phyloP scores from a whole-genome alignment of 2,888 invertebrate species.

The Dolichopus griseipennis region DNA sequence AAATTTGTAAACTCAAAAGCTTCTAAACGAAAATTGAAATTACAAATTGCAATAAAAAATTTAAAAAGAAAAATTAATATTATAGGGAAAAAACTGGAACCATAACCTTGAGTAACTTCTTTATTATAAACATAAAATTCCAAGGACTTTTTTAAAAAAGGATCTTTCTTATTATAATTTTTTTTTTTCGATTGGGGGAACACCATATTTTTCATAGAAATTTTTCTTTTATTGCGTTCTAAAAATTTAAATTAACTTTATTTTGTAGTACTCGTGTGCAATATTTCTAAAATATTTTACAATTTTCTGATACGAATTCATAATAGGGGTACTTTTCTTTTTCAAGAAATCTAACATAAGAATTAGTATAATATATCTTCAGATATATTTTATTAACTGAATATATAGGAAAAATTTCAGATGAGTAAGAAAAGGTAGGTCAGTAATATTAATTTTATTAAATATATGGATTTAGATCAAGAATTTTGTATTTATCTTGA shows the following conservation, averaged over 20 bases:
- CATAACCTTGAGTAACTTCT: conserved; percentile 8
- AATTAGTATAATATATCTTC: too few relatives aligned
- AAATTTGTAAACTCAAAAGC: too few relatives aligned
- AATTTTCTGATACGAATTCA: neutral
- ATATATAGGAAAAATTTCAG: neutral
- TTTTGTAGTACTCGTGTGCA: too few relatives aligned
- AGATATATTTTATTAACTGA: neutral
- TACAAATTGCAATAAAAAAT: too few relatives aligned
- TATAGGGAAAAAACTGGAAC: neutral
- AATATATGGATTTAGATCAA: too few relatives aligned
- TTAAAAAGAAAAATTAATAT: too few relatives aligned
- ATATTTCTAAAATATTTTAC: neutral
- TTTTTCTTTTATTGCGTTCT: neutral
- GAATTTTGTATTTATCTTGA: too few relatives aligned
- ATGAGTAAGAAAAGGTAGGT: neutral
- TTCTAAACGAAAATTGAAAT: too few relatives aligned
- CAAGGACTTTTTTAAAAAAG: neutral
- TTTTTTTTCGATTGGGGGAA: too few relatives aligned
- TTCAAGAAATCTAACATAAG: too few relatives aligned
- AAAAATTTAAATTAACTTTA: neutral
- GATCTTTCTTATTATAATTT: too few relatives aligned
- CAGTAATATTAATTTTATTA: neutral
- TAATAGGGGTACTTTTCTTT: neutral
- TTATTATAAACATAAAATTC: neutral
- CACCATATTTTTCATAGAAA: neutral